Percentiles rank a stretch among this genome's conserved stretches.
Evolutionary conservation across 2,888 invertebrate genomes (phyloP).

Genomic region (Leucozona laternaria): DNA sequence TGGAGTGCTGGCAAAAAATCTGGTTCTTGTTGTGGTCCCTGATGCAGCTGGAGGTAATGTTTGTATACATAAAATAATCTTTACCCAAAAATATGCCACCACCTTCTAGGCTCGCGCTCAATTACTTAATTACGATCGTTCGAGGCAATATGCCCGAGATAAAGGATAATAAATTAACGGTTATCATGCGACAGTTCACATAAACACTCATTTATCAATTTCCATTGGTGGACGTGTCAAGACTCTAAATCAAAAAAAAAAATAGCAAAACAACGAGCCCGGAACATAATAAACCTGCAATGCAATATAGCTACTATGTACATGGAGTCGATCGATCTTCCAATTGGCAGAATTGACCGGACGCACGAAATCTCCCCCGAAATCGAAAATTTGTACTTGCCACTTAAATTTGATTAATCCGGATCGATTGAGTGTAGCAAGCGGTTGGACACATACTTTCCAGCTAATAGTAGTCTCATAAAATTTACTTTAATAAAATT

Average conservation of each 20-base stretch:
- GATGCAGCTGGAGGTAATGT: not conserved
- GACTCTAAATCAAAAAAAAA: constrained; percentile 39
- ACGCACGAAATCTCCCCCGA: constrained; percentile 52
- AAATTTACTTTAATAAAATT: constrained; percentile 43
- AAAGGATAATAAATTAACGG: constrained; percentile 74
- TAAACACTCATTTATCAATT: constrained; percentile 75
- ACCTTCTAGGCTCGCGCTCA: constrained; percentile 48
- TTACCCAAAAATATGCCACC: constrained; percentile 34
- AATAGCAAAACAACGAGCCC: not conserved
- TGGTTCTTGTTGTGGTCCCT: not conserved
- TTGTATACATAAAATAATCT: not conserved
- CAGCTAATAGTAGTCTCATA: constrained; percentile 40
- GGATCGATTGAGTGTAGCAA: constrained; percentile 42
- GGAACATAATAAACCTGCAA: not conserved
- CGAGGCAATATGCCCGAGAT: constrained; percentile 40
- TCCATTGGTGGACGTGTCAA: constrained; percentile 60
- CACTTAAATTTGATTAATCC: constrained; percentile 69
- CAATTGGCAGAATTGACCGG: constrained; percentile 44
- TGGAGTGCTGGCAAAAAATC: not conserved
- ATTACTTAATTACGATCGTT: constrained; percentile 72
- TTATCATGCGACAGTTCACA: constrained; percentile 67
- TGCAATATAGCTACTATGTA: constrained; percentile 1
- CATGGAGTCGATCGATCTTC: constrained; percentile 66
- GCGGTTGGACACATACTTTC: not conserved
- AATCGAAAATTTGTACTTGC: constrained; percentile 63